Base-by-base conservation (phyloP, 2,888 invertebrate genomes). In the Thymelicus sylvestris region DNA sequence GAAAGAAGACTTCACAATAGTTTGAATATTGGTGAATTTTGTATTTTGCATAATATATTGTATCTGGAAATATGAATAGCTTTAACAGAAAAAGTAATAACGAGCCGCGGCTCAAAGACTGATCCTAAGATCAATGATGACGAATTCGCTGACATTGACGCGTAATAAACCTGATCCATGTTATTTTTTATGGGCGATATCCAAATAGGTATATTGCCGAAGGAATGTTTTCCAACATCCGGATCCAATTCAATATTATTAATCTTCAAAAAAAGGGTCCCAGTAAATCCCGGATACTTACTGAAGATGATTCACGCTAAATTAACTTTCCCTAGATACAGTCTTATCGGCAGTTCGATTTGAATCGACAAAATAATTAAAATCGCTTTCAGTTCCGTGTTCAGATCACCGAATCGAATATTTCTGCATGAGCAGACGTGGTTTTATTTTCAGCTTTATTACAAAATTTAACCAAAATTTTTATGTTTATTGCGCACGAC, bases 241-340 rank as follows among this genome's bases (percentile, higher is more conserved):
- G 59, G 52, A 66, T 62, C 65, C 72, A 50, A 44, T 72, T 59
- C 50, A 67, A 68, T 72, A 72, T 67, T 73, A 73, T 74, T 72
- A 72, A 75, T 74, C 72, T 68, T 41, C 38, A 41, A 69, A 61
- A 77, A 76, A 75, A 72, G 73, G 76, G 72, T 72, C 72, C 60
- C 67, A 66, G 69, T 69, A 67, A 72, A 77, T 76, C 64, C 73
- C 38, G 72, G 66, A 74, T 75, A 76, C 72, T 72, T 74, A 67
- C 65, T 41, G 57, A 76, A 74, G 70, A 74, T 71, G 75, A 50
- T 78, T 79, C 67, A 77, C 73, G 75, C 72, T 72, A 75, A 77
- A 80, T 80, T 80, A 77, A 78, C 75, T 77, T 78, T 77, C 75
- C 74, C 76, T 73, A 75, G 75, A 77, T 76, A 75, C 75, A 76